A percentile compares a stretch with the other conserved stretches of the same genome.
phyloP scores from a whole-genome alignment of 2,888 invertebrate genomes.

The Pandemis heparana region DNA sequence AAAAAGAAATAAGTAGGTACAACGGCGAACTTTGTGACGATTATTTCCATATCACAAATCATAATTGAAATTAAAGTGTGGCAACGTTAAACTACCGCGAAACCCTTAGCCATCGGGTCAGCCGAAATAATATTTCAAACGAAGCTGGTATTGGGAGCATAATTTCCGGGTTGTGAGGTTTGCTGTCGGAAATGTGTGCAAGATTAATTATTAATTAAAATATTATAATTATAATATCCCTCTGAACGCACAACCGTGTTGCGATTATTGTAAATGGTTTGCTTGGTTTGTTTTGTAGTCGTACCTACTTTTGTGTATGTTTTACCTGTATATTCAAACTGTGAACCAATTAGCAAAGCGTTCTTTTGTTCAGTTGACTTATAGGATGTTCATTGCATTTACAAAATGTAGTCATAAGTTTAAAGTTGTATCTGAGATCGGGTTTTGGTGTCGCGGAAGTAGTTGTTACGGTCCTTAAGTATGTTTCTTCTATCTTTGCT shows the following conservation, averaged over 20 bases:
- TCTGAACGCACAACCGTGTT: constrained; percentile 80
- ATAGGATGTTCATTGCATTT: constrained; percentile 74
- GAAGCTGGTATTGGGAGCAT: constrained; percentile 86
- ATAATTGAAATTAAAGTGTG: not conserved
- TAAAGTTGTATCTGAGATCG: constrained; percentile 59
- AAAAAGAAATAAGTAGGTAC: too few species aligned
- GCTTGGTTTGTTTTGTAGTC: constrained; percentile 80
- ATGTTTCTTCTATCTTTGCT: constrained; percentile 64
- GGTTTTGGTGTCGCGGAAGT: constrained; percentile 63
- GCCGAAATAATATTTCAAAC: constrained; percentile 69
- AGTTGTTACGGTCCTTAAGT: constrained; percentile 58
- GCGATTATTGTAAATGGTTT: constrained; percentile 79
- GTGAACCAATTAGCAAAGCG: constrained; percentile 81
- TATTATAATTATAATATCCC: constrained; percentile 65
- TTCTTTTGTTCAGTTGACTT: constrained; percentile 57
- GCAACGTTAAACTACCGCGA: not conserved
- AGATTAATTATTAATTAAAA: constrained; percentile 70
- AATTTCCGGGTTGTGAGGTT: constrained; percentile 85
- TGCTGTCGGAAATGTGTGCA: constrained; percentile 83
- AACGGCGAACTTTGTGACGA: not conserved
- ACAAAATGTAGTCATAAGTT: constrained; percentile 76
- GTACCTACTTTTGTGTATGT: constrained; percentile 76
- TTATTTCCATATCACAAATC: not conserved
- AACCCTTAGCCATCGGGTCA: constrained; percentile 20
- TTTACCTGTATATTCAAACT: constrained; percentile 71